phyloP scores from a whole-genome alignment of 2,797 vertebrate species.

The Scarus forsteni region DNA sequence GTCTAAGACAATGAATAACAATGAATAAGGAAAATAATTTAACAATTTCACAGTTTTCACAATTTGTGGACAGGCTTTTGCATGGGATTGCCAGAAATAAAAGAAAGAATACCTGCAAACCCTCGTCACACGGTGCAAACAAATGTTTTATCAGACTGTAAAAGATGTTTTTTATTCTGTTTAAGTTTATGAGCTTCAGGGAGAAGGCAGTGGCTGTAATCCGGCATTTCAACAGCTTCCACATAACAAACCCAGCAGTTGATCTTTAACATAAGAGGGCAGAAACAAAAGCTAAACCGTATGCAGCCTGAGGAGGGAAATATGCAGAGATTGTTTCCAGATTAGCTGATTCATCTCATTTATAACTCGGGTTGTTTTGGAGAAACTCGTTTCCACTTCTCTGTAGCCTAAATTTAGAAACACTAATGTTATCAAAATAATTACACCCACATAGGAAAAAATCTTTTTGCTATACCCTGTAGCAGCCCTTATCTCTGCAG shows the following conservation, averaged over 20 bases:
- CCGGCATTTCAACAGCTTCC: too few relatives aligned
- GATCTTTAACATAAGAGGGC: background rate
- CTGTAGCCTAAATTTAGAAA: slow-evolving; percentile 12
- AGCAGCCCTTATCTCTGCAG: slow-evolving; percentile 7
- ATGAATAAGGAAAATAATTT: too few relatives aligned
- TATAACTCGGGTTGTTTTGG: slow-evolving; percentile 12
- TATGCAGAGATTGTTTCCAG: background rate
- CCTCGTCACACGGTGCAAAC: background rate
- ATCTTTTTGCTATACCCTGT: background rate
- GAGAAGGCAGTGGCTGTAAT: background rate
- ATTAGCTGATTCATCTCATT: slow-evolving; percentile 9
- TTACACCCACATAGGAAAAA: slow-evolving; percentile 24
- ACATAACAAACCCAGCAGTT: background rate
- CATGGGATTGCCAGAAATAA: background rate
- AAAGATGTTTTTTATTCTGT: background rate
- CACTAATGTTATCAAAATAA: slow-evolving; percentile 3
- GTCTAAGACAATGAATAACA: too few relatives aligned
- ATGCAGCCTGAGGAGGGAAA: background rate
- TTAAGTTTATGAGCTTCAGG: background rate
- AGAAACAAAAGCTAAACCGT: background rate
- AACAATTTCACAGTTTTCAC: too few relatives aligned
- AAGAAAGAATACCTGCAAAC: background rate
- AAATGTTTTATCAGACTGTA: slow-evolving; percentile 1
- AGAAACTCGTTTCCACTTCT: slow-evolving; percentile 32
- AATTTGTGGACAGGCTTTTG: too few relatives aligned